Evolutionary conservation across 23 tunicate genomes (phyloP).

Genomic region (Halocynthia aurantium): DNA sequence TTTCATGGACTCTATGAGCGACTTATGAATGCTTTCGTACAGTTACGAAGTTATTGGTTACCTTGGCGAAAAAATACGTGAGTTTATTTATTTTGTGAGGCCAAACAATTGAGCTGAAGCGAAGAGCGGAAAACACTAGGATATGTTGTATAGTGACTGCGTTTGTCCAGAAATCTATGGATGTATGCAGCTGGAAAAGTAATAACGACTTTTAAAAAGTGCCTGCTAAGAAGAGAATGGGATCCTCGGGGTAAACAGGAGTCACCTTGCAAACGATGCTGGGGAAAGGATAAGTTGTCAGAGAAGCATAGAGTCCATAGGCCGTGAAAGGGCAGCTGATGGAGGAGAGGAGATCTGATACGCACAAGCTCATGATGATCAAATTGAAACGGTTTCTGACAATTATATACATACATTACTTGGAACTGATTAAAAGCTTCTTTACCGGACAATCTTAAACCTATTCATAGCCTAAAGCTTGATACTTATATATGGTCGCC

Average conservation of each 20-base stretch:
- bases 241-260: too few relatives aligned
- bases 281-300: not conserved
- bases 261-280: conserved; percentile 3
- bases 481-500: too few relatives aligned
- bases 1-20: not conserved
- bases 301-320: not conserved
- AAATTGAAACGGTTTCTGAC: not conserved
- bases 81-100: not conserved
- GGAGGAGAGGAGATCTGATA: not conserved
- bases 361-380: conserved; percentile 3
- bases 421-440: too few relatives aligned
- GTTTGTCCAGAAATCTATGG: conserved; percentile 4
- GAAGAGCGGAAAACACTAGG: not conserved
- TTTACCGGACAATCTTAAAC: too few relatives aligned
- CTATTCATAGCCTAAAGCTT: too few relatives aligned
- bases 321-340: conserved; percentile 1
- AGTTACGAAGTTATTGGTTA: not conserved
- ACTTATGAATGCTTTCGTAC: not conserved
- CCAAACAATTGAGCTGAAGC: not conserved
- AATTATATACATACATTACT: not conserved
- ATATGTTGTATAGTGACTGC: not conserved
- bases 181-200: not conserved
- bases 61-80: not conserved
- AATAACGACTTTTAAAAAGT: too few relatives aligned
- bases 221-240: too few relatives aligned